A percentile compares a stretch with the other conserved stretches of the same genome.
Evolutionary conservation across 2,797 vertebrate genomes (phyloP).

Genomic region (Notolepis coatsorum): DNA sequence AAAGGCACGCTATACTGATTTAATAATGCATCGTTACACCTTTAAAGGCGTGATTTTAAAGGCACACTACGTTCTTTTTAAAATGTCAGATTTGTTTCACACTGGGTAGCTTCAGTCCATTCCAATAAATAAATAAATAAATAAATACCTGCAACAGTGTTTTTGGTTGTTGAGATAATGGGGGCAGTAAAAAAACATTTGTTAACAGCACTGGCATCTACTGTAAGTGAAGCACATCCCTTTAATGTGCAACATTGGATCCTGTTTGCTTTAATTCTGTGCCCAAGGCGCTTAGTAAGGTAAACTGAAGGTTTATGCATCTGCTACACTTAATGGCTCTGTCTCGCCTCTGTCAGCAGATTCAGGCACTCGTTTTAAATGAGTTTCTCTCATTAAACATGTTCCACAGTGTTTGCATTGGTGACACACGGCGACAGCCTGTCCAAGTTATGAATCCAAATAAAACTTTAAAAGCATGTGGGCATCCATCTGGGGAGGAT

Average conservation of each 20-base stretch:
- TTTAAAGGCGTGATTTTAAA: too few relatives aligned
- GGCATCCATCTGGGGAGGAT: constrained; percentile 65
- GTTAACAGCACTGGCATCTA: too few relatives aligned
- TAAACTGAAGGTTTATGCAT: constrained; percentile 25
- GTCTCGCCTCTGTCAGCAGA: constrained; percentile 56
- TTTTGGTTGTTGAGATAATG: too few relatives aligned
- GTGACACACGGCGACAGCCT: constrained; percentile 60
- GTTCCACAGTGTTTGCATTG: constrained; percentile 55
- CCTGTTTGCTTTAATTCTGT: constrained; percentile 31
- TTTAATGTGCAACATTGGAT: neutral
- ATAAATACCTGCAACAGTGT: too few relatives aligned
- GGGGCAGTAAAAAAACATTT: too few relatives aligned
- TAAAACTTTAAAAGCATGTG: constrained; percentile 74
- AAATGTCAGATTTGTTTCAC: too few relatives aligned
- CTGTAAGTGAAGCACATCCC: neutral
- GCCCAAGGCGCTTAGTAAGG: constrained; percentile 17
- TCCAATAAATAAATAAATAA: too few relatives aligned
- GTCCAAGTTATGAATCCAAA: constrained; percentile 69
- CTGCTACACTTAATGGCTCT: constrained; percentile 32
- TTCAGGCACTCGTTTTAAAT: constrained; percentile 50
- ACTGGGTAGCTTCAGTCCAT: too few relatives aligned
- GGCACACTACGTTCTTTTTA: too few relatives aligned
- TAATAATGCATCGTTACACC: too few relatives aligned
- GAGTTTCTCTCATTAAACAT: constrained; percentile 56
- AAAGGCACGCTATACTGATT: too few relatives aligned